Percentiles rank a stretch among this genome's conserved stretches.
Evolutionary conservation across 1,140 invertebrate species (phyloP).

Genomic region (Drosophila oshimai): DNA sequence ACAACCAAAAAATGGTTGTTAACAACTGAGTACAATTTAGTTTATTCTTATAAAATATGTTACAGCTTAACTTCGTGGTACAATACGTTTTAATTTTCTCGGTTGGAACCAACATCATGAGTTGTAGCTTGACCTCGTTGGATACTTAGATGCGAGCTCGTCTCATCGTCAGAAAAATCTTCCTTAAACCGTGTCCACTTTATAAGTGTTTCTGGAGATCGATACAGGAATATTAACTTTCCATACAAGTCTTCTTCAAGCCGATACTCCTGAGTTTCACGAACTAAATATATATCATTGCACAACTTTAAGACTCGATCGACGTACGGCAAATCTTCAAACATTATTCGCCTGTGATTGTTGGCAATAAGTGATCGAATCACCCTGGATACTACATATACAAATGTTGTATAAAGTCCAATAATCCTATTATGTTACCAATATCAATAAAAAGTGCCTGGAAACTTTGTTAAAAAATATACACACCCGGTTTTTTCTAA

Average conservation of each 20-base stretch:
- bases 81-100: no score
- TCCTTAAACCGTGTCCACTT: conserved; percentile 89
- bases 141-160: conserved; percentile 1
- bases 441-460: conserved; percentile 29
- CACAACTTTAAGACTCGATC: conserved; percentile 96
- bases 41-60: no score
- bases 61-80: no score
- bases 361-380: conserved; percentile 90
- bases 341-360: conserved; percentile 95
- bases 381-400: conserved; percentile 94
- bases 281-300: conserved; percentile 97
- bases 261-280: conserved; percentile 96
- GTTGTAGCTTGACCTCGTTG: neutral
- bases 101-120: neutral
- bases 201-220: conserved; percentile 98
- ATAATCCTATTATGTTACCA: conserved; percentile 89
- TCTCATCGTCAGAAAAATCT: conserved; percentile 18
- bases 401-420: conserved; percentile 97
- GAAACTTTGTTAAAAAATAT: neutral
- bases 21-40: no score
- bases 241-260: conserved; percentile 99
- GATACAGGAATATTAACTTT: conserved; percentile 98
- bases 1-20: no score
- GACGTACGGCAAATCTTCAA: conserved; percentile 97
- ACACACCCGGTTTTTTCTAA: conserved; percentile 95